Conservation (phyloP, 2,797 vertebrate species). For the Pantherophis vulpinus region DNA sequence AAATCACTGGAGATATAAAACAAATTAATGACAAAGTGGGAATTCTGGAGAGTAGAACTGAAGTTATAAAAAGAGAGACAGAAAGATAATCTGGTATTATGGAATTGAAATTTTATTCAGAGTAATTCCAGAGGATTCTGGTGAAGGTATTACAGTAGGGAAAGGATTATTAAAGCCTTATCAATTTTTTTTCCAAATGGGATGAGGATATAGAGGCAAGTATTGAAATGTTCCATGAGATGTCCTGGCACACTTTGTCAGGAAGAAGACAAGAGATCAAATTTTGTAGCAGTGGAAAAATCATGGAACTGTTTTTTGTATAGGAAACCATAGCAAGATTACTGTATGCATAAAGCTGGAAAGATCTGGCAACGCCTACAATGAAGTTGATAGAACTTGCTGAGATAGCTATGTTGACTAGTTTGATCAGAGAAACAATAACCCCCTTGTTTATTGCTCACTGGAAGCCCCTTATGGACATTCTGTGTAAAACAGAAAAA, state of each 20-base stretch:
- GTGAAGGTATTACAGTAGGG: not conserved
- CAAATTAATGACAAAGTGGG: not conserved
- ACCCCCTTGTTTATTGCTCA: not conserved
- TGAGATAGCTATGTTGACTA: not conserved
- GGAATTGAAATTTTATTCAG: not conserved
- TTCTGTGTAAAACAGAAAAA: not conserved
- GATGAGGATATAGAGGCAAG: not conserved
- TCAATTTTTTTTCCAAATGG: not conserved
- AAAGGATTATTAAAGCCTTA: not conserved
- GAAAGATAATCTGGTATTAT: not conserved
- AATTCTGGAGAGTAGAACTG: not conserved
- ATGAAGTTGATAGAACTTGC: not conserved
- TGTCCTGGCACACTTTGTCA: not conserved
- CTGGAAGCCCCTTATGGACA: not conserved
- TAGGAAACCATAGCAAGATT: not conserved
- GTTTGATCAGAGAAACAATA: not conserved
- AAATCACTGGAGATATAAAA: not conserved
- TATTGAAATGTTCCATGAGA: not conserved
- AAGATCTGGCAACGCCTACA: not conserved
- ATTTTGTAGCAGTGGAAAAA: not conserved
- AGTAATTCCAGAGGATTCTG: not conserved
- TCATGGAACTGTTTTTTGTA: not conserved
- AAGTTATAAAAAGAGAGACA: not conserved
- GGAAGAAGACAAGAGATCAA: not conserved
- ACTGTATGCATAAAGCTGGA: not conserved